phyloP scores from a whole-genome alignment of 2,888 invertebrate species.

The Rhagonycha lutea region DNA sequence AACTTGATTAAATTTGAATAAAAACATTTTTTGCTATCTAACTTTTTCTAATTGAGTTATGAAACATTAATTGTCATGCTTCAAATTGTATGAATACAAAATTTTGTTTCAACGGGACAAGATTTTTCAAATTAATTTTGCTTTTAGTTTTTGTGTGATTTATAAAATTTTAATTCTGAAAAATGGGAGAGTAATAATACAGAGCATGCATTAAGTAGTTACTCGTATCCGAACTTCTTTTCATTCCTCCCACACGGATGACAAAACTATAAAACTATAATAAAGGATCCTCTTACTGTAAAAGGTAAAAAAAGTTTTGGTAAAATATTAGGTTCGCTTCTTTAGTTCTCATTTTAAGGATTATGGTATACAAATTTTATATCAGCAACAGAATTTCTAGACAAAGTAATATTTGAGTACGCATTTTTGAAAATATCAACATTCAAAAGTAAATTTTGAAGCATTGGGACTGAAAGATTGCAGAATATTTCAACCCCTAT shows the following conservation, averaged over 20 bases:
- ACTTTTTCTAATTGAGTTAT: not conserved
- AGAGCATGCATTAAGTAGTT: not conserved
- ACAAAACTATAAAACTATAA: not conserved
- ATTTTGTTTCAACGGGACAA: not conserved
- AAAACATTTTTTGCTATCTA: not conserved
- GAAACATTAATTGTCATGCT: not conserved
- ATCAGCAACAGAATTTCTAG: too few species aligned
- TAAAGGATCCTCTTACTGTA: not conserved
- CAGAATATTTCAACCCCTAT: too few species aligned
- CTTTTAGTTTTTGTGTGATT: not conserved
- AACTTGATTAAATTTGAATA: slow-evolving; percentile 3
- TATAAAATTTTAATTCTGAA: not conserved
- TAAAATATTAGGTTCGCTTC: not conserved
- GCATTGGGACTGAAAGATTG: too few species aligned
- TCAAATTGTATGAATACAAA: not conserved
- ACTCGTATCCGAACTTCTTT: not conserved
- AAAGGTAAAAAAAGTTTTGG: not conserved
- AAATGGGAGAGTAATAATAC: not conserved
- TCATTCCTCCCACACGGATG: not conserved
- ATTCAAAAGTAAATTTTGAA: too few species aligned
- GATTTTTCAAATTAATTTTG: not conserved
- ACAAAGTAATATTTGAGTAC: too few species aligned
- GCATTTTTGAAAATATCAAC: too few species aligned
- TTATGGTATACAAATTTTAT: too few species aligned
- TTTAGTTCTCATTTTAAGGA: not conserved